phyloP scores from a whole-genome alignment of 2,888 invertebrate genomes.

The Ischnus inquisitorius region DNA sequence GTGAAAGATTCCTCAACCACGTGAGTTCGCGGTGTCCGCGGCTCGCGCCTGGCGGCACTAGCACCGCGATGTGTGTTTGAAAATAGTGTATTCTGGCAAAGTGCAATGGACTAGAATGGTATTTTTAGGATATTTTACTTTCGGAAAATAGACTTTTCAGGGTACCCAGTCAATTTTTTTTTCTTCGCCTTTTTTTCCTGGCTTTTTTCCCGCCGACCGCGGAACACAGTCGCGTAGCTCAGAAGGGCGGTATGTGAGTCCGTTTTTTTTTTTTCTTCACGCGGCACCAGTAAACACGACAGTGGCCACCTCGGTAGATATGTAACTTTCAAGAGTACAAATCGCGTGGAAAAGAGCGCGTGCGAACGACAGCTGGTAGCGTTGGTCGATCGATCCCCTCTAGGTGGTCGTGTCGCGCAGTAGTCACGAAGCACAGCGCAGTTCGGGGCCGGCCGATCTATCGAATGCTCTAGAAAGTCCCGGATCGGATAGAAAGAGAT shows the following conservation, averaged over 20 bases:
- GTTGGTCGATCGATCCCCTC: conserved; percentile 54
- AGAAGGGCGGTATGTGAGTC: neutral
- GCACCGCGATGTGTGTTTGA: too few relatives aligned
- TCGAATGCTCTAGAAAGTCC: conserved; percentile 48
- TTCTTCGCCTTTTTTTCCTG: too few relatives aligned
- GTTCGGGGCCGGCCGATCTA: conserved; percentile 44
- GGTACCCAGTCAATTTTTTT: too few relatives aligned
- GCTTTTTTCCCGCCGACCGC: too few relatives aligned
- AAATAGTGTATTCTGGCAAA: too few relatives aligned
- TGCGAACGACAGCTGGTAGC: conserved; percentile 59
- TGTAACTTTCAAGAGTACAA: conserved; percentile 30
- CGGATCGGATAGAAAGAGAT: conserved; percentile 19
- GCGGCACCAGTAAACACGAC: neutral
- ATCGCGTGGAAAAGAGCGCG: conserved; percentile 59
- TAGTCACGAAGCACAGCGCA: neutral
- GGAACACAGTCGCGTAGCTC: conserved; percentile 8
- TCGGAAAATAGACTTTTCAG: too few relatives aligned
- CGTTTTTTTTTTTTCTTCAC: conserved; percentile 3
- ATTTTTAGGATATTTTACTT: too few relatives aligned
- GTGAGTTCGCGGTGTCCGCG: too few relatives aligned
- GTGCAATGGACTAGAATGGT: too few relatives aligned
- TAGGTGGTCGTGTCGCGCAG: conserved; percentile 3
- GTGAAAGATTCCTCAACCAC: too few relatives aligned
- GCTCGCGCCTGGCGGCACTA: too few relatives aligned
- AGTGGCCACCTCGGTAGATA: conserved; percentile 7